Base-by-base conservation (phyloP, 2,888 invertebrate species). In the Timandra comae region DNA sequence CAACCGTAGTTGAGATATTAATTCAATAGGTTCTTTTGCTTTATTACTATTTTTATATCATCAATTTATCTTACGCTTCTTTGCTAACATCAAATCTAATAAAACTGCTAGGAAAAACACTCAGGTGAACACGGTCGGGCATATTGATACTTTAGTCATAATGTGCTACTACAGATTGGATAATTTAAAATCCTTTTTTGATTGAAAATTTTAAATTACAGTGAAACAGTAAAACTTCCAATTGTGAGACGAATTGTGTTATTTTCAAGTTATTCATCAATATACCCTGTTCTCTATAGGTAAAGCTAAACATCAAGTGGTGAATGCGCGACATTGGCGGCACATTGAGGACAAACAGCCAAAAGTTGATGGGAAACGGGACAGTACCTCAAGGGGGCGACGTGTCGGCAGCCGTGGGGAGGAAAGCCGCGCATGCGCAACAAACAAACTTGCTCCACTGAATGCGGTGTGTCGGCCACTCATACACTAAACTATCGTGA, bases 391-490 rank as follows among this genome's bases (percentile, higher is more conserved):
- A 67, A 72, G 65, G 75, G 75, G 72, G 61, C 65, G 69, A 73
- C 48, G 48, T 46, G 77, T 73, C 74, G 61, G 71, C 68, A 80
- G 77, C 76, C 82, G 78, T 72, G 69, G 79, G 76, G 79, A 81
- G 76, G 76, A 76, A 78, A 78, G 77, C 72, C 68, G 71, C 73
- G 69, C 85, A 85, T 85, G 85, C 85, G 81, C 82, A 82, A 84
- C 16, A 16, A 81, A 71, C 70, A 84, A 71, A 82, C 65, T 77
- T 75, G 77, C 74, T 80, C 81, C 82, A 81, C 75, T 76, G 57
- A 82, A 81, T 85, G 85, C 84, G 78, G 85, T 84, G 84, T 80
- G 80, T 81, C 82, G 81, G 84, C 71, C 84, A 80, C 82, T 80
- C 82, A 85, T 84, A 82, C 80, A 81, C 85, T 84, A 84, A 69